phyloP scores from a whole-genome alignment of 2,888 invertebrate species.

The Lasioglossum leucozonium region DNA sequence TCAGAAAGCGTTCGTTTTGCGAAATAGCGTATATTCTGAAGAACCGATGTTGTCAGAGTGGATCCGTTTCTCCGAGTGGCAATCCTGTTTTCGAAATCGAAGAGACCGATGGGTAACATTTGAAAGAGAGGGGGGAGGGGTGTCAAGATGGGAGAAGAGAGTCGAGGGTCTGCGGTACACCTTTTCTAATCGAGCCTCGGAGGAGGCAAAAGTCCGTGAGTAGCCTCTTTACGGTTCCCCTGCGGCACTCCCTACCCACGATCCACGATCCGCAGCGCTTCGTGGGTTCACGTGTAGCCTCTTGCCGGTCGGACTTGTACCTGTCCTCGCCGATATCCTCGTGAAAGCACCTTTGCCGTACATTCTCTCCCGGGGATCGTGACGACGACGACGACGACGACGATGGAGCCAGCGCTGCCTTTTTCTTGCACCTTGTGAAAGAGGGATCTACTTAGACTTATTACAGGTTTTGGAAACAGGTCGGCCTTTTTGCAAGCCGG shows the following conservation, averaged over 20 bases:
- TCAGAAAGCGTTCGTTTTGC: too few species aligned
- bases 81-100: conserved; percentile 1
- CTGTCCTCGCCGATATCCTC: conserved; percentile 69
- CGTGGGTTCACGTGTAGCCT: conserved; percentile 51
- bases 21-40: too few species aligned
- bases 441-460: conserved; percentile 69
- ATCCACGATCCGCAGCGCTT: conserved; percentile 54
- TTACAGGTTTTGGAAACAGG: conserved; percentile 75
- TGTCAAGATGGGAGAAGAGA: not conserved
- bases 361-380: conserved; percentile 65
- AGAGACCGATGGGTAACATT: not conserved
- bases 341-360: conserved; percentile 72
- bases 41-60: not conserved
- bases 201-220: conserved; percentile 67
- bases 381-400: conserved; percentile 11
- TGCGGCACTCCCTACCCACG: conserved; percentile 71
- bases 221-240: conserved; percentile 74
- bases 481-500: conserved; percentile 58
- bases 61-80: not conserved
- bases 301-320: conserved; percentile 64
- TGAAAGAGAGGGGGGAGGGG: not conserved
- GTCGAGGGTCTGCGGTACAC: not conserved
- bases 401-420: conserved; percentile 53
- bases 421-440: conserved; percentile 60
- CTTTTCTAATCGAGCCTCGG: conserved; percentile 58